These are phyloP conservation scores for Lytechinus pictus DNA, from an alignment of 35 echinoderm and acorn worm genomes.

Conservation along the genomic window DNA sequence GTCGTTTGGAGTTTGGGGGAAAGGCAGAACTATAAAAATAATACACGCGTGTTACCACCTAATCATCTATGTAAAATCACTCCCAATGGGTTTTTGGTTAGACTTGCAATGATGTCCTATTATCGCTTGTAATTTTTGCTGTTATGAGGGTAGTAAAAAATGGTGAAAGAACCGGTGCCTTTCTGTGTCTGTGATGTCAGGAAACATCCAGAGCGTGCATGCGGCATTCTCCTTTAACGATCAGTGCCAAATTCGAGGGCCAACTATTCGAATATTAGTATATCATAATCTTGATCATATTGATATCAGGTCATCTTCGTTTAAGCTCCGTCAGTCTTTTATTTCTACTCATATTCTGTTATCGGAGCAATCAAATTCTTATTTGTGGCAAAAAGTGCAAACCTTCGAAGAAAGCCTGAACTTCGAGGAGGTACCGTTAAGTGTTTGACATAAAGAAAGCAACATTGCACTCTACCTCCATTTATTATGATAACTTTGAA, in stretches of 20 bases:
- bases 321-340: neutral
- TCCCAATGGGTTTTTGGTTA: neutral
- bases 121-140: slow-evolving; percentile 10
- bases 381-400: slow-evolving; percentile 10
- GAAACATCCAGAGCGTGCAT: neutral
- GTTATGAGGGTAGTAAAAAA: neutral
- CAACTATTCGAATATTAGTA: neutral
- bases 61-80: slow-evolving; percentile 38
- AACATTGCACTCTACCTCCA: neutral
- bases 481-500: too few species aligned
- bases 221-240: neutral
- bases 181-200: neutral
- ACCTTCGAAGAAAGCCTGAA: neutral
- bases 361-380: slow-evolving; percentile 11
- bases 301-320: neutral
- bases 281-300: neutral
- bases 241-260: neutral
- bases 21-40: neutral
- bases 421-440: neutral
- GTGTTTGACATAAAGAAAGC: neutral
- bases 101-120: slow-evolving; percentile 27
- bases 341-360: neutral
- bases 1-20: neutral
- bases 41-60: slow-evolving; percentile 35
- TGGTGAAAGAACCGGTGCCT: neutral